phyloP scores from a whole-genome alignment of 2,888 invertebrate species.

The Trilocha varians region DNA sequence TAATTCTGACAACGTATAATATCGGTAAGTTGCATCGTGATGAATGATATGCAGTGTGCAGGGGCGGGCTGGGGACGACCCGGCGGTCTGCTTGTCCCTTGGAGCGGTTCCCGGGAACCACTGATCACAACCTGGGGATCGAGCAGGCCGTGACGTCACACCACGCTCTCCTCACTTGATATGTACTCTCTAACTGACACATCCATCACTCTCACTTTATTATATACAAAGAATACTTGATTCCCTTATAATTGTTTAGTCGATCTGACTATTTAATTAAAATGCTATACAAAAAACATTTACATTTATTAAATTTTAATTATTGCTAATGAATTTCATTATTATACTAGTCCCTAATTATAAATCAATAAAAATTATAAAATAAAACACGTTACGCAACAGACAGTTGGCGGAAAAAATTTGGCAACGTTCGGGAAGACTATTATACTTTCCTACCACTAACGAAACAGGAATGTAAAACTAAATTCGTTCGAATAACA shows the following conservation, averaged over 20 bases:
- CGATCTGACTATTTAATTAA: constrained; percentile 46
- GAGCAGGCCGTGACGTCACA: constrained; percentile 8
- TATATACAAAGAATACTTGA: constrained; percentile 51
- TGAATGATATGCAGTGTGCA: neutral
- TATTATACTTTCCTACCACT: constrained; percentile 71
- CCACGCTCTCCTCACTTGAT: constrained; percentile 34
- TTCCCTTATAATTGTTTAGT: constrained; percentile 33
- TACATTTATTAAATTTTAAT: constrained; percentile 62
- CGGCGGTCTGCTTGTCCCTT: neutral
- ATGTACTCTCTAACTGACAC: constrained; percentile 38
- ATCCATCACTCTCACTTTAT: constrained; percentile 29
- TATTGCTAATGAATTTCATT: constrained; percentile 71
- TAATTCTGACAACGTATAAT: constrained; percentile 23
- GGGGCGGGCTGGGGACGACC: neutral
- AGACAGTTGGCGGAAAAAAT: constrained; percentile 67
- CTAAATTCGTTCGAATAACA: constrained; percentile 70
- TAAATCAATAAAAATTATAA: constrained; percentile 33
- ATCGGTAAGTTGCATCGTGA: constrained; percentile 17
- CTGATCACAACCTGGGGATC: constrained; percentile 5
- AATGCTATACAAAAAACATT: constrained; percentile 66
- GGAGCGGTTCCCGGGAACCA: constrained; percentile 14
- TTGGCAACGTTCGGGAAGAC: constrained; percentile 74
- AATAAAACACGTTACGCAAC: constrained; percentile 62
- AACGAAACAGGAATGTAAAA: constrained; percentile 68
- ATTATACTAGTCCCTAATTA: constrained; percentile 47